Conservation (phyloP, 2,888 invertebrate genomes). For the Cylindroiulus punctatus region DNA sequence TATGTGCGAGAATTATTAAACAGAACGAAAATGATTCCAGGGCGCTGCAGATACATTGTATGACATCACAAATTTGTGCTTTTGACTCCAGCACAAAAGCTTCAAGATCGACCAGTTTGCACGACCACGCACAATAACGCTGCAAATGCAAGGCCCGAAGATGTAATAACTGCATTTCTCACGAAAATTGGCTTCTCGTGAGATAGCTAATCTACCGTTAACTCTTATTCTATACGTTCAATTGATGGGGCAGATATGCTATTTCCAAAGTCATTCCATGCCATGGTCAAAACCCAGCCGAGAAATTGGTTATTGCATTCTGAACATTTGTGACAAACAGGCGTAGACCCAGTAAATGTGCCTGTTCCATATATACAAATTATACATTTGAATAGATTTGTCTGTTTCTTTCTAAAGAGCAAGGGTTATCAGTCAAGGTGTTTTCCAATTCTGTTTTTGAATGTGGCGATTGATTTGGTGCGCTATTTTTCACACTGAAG, state of each 20-base stretch:
- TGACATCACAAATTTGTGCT: slow-evolving; percentile 20
- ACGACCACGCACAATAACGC: slow-evolving; percentile 10
- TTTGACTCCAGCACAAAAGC: background rate
- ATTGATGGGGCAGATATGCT: background rate
- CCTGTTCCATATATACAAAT: background rate
- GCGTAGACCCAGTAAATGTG: background rate
- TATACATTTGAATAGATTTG: background rate
- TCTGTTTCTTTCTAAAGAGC: background rate
- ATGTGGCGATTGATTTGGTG: background rate
- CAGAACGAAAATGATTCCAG: background rate
- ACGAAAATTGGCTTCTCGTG: slow-evolving; percentile 8
- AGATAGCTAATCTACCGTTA: slow-evolving; percentile 4
- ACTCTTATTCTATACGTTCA: background rate
- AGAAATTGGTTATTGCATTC: background rate
- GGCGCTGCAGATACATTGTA: background rate
- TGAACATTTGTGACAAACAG: slow-evolving; percentile 5
- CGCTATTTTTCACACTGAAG: background rate
- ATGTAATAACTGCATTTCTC: background rate
- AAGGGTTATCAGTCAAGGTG: slow-evolving; percentile 12
- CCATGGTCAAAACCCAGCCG: background rate
- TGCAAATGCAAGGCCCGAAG: background rate
- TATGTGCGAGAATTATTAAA: background rate
- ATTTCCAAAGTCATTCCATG: slow-evolving; percentile 36
- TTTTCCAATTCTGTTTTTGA: background rate
- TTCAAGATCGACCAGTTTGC: slow-evolving; percentile 1